These are phyloP conservation scores for Rhodinocichla rosea DNA, from an alignment of 2,113 vertebrate species.

Conservation along the genomic window DNA sequence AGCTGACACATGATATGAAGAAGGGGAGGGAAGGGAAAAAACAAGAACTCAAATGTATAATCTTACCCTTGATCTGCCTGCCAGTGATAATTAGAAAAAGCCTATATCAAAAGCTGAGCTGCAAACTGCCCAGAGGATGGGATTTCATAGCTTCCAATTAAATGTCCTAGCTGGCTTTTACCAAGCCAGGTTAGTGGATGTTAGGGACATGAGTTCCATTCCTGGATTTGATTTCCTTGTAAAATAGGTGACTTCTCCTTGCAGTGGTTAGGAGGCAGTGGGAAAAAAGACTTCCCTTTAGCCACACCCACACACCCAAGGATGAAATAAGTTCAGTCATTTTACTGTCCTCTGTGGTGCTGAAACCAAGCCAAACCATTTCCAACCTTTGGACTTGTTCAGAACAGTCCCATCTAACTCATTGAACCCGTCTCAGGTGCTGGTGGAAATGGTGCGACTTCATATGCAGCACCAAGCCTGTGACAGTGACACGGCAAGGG, in stretches of 20 bases:
- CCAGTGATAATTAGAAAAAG: slow-evolving; percentile 56
- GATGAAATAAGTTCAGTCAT: neutral
- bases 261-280: neutral
- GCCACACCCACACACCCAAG: neutral
- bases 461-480: neutral
- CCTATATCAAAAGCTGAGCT: slow-evolving; percentile 13
- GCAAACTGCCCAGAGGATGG: neutral
- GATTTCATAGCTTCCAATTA: neutral
- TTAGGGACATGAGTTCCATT: neutral
- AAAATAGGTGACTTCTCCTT: neutral
- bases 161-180: neutral
- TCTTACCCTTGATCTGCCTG: slow-evolving; percentile 28
- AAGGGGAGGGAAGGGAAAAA: slow-evolving; percentile 4
- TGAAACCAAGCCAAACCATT: neutral
- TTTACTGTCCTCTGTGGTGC: neutral
- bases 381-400: neutral
- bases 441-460: neutral
- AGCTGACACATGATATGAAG: slow-evolving; percentile 26
- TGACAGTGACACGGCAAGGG: neutral
- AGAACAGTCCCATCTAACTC: neutral
- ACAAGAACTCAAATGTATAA: neutral
- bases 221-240: neutral
- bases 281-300: neutral
- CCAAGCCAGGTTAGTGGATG: neutral
- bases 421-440: neutral